Conservation (phyloP, 2,797 vertebrate species). For the Coregonus suidteri region DNA sequence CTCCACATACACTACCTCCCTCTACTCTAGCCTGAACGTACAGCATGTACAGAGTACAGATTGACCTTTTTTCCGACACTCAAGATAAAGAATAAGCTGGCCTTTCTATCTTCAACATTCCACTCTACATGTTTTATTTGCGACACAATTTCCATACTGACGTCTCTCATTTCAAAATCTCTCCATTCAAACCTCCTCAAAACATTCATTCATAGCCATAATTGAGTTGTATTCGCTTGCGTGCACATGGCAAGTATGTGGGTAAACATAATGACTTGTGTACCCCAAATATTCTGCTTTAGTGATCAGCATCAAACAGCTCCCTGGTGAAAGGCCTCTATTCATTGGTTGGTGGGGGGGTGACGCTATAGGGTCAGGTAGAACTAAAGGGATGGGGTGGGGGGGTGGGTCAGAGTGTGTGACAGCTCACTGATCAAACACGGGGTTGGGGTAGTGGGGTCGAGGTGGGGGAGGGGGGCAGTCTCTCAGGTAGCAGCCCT, state of each 20-base stretch:
- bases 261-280: conserved; percentile 67
- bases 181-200: background rate
- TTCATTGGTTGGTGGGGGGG: conserved; percentile 71
- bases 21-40: conserved; percentile 26
- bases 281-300: conserved; percentile 74
- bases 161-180: background rate
- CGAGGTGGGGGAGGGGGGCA: conserved; percentile 6
- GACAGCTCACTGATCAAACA: conserved; percentile 72
- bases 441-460: conserved; percentile 37
- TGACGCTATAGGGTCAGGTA: conserved; percentile 72
- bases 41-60: background rate
- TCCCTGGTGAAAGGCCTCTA: conserved; percentile 76
- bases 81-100: background rate
- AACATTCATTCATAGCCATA: conserved; percentile 37
- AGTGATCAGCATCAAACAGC: conserved; percentile 75
- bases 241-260: conserved; percentile 43
- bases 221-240: conserved; percentile 54
- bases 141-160: background rate
- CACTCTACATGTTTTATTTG: background rate
- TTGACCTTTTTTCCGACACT: background rate
- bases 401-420: conserved; percentile 30
- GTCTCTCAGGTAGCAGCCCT: conserved; percentile 61
- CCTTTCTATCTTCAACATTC: background rate
- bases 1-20: conserved; percentile 57
- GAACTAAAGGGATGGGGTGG: background rate